phyloP scores from a whole-genome alignment of 1,140 invertebrate species.

The Dinothrombium tinctorium region DNA sequence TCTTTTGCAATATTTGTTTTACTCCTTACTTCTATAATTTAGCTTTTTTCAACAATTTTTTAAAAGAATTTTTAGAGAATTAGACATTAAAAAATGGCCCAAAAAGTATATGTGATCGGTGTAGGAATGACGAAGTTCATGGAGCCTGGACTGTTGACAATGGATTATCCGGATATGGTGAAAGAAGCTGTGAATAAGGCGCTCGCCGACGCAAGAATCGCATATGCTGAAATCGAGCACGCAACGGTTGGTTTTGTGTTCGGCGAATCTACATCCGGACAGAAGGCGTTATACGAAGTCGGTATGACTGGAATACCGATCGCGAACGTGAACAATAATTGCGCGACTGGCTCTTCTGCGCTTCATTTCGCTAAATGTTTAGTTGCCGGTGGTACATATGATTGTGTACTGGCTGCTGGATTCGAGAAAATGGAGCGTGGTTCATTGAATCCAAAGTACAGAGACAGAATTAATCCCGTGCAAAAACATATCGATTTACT shows the following conservation, averaged over 20 bases:
- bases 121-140: conserved; percentile 93
- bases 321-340: conserved; percentile 97
- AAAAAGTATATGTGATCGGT: conserved; percentile 64
- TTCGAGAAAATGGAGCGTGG: conserved; percentile 97
- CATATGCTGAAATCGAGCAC: conserved; percentile 55
- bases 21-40: too few relatives aligned
- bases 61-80: too few relatives aligned
- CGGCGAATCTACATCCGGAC: conserved; percentile 87
- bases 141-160: conserved; percentile 65
- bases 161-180: conserved; percentile 83
- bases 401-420: conserved; percentile 75
- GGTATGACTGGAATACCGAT: conserved; percentile 92
- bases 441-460: conserved; percentile 51
- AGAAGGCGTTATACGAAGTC: conserved; percentile 75
- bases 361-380: conserved; percentile 70
- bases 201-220: conserved; percentile 56
- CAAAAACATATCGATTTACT: conserved; percentile 73
- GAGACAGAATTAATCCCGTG: conserved; percentile 73
- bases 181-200: conserved; percentile 78
- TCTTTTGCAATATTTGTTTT: too few relatives aligned
- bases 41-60: too few relatives aligned
- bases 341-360: conserved; percentile 82
- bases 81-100: too few relatives aligned
- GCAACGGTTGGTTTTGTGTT: conserved; percentile 84
- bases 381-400: conserved; percentile 50